Evolutionary conservation across 2,888 invertebrate species (phyloP).

Genomic region (Lasius platythorax): DNA sequence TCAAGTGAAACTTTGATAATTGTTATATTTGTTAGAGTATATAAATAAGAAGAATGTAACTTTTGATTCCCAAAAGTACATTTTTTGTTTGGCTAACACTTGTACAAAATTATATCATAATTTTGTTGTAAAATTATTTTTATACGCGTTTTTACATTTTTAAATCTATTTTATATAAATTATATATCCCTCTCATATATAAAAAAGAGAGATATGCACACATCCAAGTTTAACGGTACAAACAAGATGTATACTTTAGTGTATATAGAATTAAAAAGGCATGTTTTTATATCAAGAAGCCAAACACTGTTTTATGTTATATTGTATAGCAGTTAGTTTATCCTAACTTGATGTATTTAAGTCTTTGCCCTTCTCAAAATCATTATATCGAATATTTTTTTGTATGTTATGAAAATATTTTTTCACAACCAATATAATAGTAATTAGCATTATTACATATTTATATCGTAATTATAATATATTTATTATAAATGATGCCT

Average conservation of each 20-base stretch:
- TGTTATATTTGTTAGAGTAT: neutral
- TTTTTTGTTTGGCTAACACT: neutral
- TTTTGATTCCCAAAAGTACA: neutral
- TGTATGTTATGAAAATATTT: conserved; percentile 25
- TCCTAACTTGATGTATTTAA: conserved; percentile 15
- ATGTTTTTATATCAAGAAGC: conserved; percentile 17
- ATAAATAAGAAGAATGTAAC: conserved; percentile 6
- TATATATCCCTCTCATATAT: neutral
- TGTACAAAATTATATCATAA: neutral
- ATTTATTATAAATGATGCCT: conserved; percentile 27
- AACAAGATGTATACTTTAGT: neutral
- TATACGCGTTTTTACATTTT: neutral
- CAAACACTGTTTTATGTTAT: neutral
- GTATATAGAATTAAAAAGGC: conserved; percentile 13
- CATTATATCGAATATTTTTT: conserved; percentile 38
- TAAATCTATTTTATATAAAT: neutral
- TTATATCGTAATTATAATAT: conserved; percentile 20
- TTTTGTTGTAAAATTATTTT: conserved; percentile 10
- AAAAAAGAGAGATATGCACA: neutral
- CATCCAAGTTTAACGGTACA: neutral
- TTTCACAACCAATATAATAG: conserved; percentile 31
- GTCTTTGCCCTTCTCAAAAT: neutral
- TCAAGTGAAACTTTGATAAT: neutral
- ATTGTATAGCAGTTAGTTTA: conserved; percentile 27
- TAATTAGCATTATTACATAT: conserved; percentile 15